Evolutionary conservation across 2,113 vertebrate species (phyloP), one percentile per base, ranked within the genome.

Genomic region (Sander lucioperca): DNA sequence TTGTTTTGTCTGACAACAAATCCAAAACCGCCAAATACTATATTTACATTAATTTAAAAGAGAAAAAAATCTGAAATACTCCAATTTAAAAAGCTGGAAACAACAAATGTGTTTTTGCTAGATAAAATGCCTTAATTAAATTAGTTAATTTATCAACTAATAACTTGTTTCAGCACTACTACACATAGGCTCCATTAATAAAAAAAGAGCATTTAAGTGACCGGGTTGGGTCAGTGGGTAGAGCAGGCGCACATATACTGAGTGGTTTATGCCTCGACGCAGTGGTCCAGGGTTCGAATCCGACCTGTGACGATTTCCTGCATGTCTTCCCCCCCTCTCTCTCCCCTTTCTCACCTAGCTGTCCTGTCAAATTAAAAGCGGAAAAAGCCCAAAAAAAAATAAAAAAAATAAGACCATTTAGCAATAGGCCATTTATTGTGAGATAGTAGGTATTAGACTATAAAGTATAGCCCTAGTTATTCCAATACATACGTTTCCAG

Each of bases 401-500:
- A 43, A 63, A 83, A 84, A 57, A 53, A 58, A 65, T 86, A 86
- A 66, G 47, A 84, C 65, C 18, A 79, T 75, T 70, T 79, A 83
- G 64, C 77, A 88, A 91, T 23, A 87, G 72, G 73, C 81, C 68
- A 84, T 93, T 91, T 92, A 90, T 90, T 93, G 80, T 83, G 80
- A 91, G 79, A 88, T 68, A 83, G 69, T 61, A 79, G 66, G 79
- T 80, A 77, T 79, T 83, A 83, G 79, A 80, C 43, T 66, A 69
- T 80, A 67, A 86, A 85, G 70, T 86, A 54, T 84, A 92, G 89
- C 90, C 86, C 90, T 93, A 90, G 36, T 87, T 87, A 83, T 81
- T 91, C 63, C 79, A 82, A 84, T 86, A 85, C 79, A 89, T 77
- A 74, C 3, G n/a, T 63, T 77, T 88, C 85, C 83, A 76, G 78